These are phyloP conservation scores for Cydia amplana DNA, from an alignment of 1,140 invertebrate genomes.

Conservation along the genomic window DNA sequence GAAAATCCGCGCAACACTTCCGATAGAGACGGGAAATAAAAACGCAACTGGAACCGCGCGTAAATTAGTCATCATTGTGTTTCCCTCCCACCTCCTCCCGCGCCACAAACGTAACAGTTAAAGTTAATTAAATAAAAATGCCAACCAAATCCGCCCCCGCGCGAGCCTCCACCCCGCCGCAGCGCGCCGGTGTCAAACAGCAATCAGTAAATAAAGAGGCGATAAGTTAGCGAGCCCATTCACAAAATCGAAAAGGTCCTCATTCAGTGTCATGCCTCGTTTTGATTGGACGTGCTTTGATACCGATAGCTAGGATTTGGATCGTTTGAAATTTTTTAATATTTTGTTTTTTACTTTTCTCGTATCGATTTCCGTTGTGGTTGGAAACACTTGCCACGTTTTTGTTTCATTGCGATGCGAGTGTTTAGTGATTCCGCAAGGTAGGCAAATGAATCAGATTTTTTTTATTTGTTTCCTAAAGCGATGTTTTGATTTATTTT, in stretches of 20 bases:
- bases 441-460: not conserved
- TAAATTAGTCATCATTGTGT: slow-evolving; percentile 71
- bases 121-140: slow-evolving; percentile 78
- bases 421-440: not conserved
- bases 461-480: not conserved
- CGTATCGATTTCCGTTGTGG: slow-evolving; percentile 70
- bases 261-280: slow-evolving; percentile 76
- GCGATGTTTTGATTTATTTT: not conserved
- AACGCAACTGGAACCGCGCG: slow-evolving; percentile 53
- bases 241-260: slow-evolving; percentile 71
- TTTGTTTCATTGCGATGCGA: not conserved
- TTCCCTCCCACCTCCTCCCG: slow-evolving; percentile 43
- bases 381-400: slow-evolving; percentile 66
- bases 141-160: slow-evolving; percentile 56
- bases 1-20: slow-evolving; percentile 39
- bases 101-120: slow-evolving; percentile 54
- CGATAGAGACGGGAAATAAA: slow-evolving; percentile 46
- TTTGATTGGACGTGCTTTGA: slow-evolving; percentile 78
- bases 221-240: slow-evolving; percentile 74
- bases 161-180: not conserved
- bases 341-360: slow-evolving; percentile 64
- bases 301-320: slow-evolving; percentile 73
- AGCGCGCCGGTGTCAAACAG: slow-evolving; percentile 65
- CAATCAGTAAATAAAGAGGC: slow-evolving; percentile 76
- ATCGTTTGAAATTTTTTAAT: slow-evolving; percentile 73